Evolutionary conservation across 2,113 vertebrate genomes (phyloP), one percentile per base, ranked within the genome.

Genomic region (Corythaeola cristata): DNA sequence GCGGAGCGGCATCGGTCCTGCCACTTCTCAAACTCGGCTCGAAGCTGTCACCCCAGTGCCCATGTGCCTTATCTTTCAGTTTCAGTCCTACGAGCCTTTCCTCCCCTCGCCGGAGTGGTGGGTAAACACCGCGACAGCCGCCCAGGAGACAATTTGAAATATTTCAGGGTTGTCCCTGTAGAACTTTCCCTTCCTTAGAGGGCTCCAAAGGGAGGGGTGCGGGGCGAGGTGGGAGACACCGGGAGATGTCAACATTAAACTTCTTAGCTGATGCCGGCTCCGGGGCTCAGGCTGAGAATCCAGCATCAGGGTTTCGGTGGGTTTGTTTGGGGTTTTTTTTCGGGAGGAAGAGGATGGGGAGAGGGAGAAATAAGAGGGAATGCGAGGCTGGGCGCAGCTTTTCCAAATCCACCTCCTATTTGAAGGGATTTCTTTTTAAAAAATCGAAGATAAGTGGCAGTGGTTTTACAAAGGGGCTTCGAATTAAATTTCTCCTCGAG

Each of bases 221-320:
- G 71, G 85, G 60, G 79, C 26, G 59, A 93, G 73, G 69, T 90
- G 94, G 83, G 92, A 91, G 85, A 92, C 79, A 71, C 78, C 59
- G 78, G 95, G 84, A 97, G 83, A 97, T 91, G 97, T 96, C 97
- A 97, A 81, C 94, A 89, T 93, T 55, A 64, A 96, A 97, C 90
- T 97, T 88, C 81, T 81, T 58, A 74, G 59, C 59, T 85, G 85
- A 67, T 92, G 69, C 87, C 78, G 95, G 86, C 83, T 60, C 24
- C 85, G 13, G 69, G 62, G 85, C 89, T 92, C 71, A 27, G 59
- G 72, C 63, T 90, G 76, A 14, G 24, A 68, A 76, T 44, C 75
- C 53, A 33, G 62, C 77, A 66, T 73, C 62, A 21, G 47, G 45
- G 12, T 75, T 90, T 76, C 33, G 41, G 21, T 58, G 55, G 68